Evolutionary conservation across 1,140 invertebrate species (phyloP).

Genomic region (Leptinotarsa undecemlineata): DNA sequence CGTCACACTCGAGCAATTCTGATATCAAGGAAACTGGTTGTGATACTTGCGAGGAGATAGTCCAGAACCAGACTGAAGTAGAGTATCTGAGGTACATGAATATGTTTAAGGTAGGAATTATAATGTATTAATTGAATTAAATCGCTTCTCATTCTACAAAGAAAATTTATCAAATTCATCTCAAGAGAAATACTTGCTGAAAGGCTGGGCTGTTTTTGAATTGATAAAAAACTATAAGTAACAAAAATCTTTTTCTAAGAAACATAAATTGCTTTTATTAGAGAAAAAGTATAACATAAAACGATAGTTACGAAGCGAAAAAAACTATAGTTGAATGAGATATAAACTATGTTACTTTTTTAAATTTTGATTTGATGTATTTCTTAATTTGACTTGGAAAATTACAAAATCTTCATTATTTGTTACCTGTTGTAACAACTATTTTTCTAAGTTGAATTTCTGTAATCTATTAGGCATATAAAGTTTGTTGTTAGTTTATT

Average conservation of each 20-base stretch:
- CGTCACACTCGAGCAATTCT: background rate
- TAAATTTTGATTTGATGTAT: too few species aligned
- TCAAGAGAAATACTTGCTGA: background rate
- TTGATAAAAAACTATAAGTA: background rate
- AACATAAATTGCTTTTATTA: background rate
- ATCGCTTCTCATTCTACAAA: background rate
- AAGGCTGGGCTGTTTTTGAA: background rate
- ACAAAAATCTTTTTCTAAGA: background rate
- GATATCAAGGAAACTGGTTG: constrained; percentile 6
- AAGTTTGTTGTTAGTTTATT: too few species aligned
- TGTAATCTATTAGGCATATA: too few species aligned
- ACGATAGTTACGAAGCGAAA: too few species aligned
- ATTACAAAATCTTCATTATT: too few species aligned
- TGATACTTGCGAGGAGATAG: background rate
- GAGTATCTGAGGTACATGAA: constrained; percentile 45
- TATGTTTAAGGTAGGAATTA: constrained; percentile 38
- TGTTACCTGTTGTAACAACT: too few species aligned
- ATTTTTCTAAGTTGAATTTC: too few species aligned
- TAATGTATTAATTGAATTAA: background rate
- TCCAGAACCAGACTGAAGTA: constrained; percentile 27
- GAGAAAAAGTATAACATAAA: background rate
- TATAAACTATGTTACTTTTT: too few species aligned
- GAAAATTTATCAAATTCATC: background rate
- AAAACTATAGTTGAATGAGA: too few species aligned
- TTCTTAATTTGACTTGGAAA: too few species aligned